Base-by-base conservation (phyloP, 2,113 vertebrate species). In the Brienomyrus longianalis region DNA sequence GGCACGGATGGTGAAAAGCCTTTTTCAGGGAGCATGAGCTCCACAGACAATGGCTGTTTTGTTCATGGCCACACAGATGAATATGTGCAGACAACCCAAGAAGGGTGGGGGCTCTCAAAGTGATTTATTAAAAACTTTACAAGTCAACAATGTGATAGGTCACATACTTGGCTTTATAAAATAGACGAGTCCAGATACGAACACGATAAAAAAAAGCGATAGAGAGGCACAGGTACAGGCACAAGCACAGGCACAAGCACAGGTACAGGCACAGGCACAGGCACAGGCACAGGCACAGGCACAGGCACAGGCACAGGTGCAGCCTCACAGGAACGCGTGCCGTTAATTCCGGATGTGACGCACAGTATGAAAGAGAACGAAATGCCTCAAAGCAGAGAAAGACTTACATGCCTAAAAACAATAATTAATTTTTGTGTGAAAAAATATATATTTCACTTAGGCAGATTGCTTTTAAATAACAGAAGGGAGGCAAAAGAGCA, bases 21-120 rank as follows among this genome's bases (percentile, higher is more conserved):
- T 83, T 54, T 48, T 90, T 45, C 83, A 35, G 54, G 15, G 10
- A 3, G 48, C 45, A 6, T 47, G 54, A 56, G n/a, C 47, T 35
- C 15, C 62, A 51, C 83, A 87, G 89, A 90, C 89, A 90, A 90
- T 70, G 84, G 31, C 6, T 17, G 23, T 43, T 52, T 86, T 90
- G 89, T 90, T 74, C n/a, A 1, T 10, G 45, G 47, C n/a, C n/a
- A 27, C 45, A 54, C 7, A 52, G 89, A 90, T 86, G 84, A 90
- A 74, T 90, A 90, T 74, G 89, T 86, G 89, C 86, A 86, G 84
- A 87, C 54, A 90, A 54, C 54, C 89, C 56, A 39, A 85, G 45
- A 19, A 4, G 54, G 21, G 51, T 21, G 39, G 21, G 88, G 77
- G 52, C 11, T 59, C 52, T 47, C 19, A 62, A 23, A 45, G 19